Percentiles rank a stretch among this genome's conserved stretches.
Conservation (phyloP, 2,113 vertebrate species). For the Galemys pyrenaicus region DNA sequence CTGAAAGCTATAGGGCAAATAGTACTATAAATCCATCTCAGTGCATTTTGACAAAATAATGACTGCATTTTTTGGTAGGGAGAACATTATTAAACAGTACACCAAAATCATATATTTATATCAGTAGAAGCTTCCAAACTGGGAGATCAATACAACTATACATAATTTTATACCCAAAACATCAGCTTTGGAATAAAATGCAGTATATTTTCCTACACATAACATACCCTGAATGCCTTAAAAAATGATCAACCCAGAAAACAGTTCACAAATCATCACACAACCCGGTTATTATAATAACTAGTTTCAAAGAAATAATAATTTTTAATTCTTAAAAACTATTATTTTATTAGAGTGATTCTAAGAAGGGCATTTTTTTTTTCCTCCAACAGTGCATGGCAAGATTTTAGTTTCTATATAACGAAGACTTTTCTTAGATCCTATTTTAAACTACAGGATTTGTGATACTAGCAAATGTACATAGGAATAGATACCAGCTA, state of each 20-base stretch:
- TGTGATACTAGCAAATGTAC: slow-evolving; percentile 36
- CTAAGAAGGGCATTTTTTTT: neutral
- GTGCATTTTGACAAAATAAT: slow-evolving; percentile 69
- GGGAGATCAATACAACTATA: neutral
- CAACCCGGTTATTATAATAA: slow-evolving; percentile 57
- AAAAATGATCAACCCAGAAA: slow-evolving; percentile 42
- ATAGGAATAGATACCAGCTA: slow-evolving; percentile 58
- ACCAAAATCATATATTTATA: neutral
- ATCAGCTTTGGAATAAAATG: neutral
- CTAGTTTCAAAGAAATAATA: slow-evolving; percentile 40
- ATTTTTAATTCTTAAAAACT: neutral
- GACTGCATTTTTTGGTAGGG: neutral
- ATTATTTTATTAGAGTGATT: neutral
- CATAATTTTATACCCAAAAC: neutral
- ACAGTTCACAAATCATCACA: neutral
- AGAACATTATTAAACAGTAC: neutral
- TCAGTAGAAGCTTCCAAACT: slow-evolving; percentile 3
- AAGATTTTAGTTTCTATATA: slow-evolving; percentile 29
- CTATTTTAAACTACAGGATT: slow-evolving; percentile 54
- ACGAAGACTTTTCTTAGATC: slow-evolving; percentile 46
- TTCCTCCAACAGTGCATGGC: neutral
- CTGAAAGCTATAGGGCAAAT: slow-evolving; percentile 12
- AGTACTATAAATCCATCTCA: slow-evolving; percentile 38
- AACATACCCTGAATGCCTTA: slow-evolving; percentile 8
- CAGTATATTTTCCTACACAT: neutral